These are phyloP conservation scores for Typhlomys cinereus DNA, from an alignment of 2,113 vertebrate genomes.

Conservation along the genomic window DNA sequence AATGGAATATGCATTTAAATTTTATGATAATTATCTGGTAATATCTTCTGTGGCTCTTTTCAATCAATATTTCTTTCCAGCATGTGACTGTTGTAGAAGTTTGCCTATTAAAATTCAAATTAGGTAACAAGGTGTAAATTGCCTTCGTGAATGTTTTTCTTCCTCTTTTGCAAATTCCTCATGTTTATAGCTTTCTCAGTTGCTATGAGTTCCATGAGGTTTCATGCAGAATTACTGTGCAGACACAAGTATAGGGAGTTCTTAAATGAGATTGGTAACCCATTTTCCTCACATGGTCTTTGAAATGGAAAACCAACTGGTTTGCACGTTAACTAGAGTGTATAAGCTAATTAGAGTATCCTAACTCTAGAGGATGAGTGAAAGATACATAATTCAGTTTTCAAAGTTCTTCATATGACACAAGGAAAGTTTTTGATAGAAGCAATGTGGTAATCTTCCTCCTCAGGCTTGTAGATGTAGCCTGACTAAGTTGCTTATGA, in stretches of 20 bases:
- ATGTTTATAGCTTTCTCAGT: slow-evolving; percentile 61
- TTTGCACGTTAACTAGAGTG: slow-evolving; percentile 20
- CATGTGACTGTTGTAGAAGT: slow-evolving; percentile 43
- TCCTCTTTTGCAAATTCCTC: slow-evolving; percentile 51
- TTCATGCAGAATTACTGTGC: neutral
- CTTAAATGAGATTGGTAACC: neutral
- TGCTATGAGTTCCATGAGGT: slow-evolving; percentile 11
- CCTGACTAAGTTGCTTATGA: slow-evolving; percentile 47
- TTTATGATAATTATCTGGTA: slow-evolving; percentile 65
- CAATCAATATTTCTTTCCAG: slow-evolving; percentile 66
- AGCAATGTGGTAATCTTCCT: slow-evolving; percentile 13
- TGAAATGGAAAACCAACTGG: slow-evolving; percentile 46
- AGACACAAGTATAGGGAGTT: neutral
- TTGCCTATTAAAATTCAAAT: slow-evolving; percentile 77
- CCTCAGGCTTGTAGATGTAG: neutral
- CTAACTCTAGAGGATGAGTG: neutral
- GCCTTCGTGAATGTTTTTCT: slow-evolving; percentile 52
- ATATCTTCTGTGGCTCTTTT: slow-evolving; percentile 68
- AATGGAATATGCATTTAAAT: slow-evolving; percentile 64
- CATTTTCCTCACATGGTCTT: slow-evolving; percentile 40
- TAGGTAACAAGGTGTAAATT: slow-evolving; percentile 70
- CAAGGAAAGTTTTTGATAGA: neutral
- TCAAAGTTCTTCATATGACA: slow-evolving; percentile 32
- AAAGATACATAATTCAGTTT: slow-evolving; percentile 23
- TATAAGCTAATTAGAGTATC: slow-evolving; percentile 58